These are phyloP conservation scores for Noctua fimbriata DNA, from an alignment of 2,888 invertebrate genomes.

Conservation along the genomic window DNA sequence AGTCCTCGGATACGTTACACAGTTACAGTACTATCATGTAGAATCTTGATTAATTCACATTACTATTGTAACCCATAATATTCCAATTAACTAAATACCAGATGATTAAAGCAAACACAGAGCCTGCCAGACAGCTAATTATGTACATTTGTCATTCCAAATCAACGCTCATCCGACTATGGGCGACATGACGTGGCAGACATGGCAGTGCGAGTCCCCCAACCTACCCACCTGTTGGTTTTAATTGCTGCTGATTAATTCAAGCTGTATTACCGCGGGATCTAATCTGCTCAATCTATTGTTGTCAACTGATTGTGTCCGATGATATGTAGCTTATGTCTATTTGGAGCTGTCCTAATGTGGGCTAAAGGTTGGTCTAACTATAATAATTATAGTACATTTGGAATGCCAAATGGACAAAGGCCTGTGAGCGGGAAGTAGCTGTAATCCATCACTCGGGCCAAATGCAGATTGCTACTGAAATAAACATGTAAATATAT, in stretches of 20 bases:
- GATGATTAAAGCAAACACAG: slow-evolving; percentile 44
- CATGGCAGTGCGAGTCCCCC: slow-evolving; percentile 17
- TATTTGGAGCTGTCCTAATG: slow-evolving; percentile 13
- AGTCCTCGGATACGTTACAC: not conserved
- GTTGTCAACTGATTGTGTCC: slow-evolving; percentile 31
- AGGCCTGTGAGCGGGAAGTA: not conserved
- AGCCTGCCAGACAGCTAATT: slow-evolving; percentile 45
- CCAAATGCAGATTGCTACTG: not conserved
- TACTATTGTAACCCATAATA: slow-evolving; percentile 6
- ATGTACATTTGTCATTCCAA: slow-evolving; percentile 56
- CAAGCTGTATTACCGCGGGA: slow-evolving; percentile 22
- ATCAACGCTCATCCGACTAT: slow-evolving; percentile 39
- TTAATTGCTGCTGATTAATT: slow-evolving; percentile 50
- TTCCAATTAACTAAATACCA: slow-evolving; percentile 45
- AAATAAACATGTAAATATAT: not conserved
- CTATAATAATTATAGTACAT: no score
- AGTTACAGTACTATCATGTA: not conserved
- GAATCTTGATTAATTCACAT: not conserved
- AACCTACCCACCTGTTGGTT: slow-evolving; percentile 48
- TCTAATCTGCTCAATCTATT: slow-evolving; percentile 30
- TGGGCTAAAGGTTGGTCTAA: not conserved
- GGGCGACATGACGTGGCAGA: slow-evolving; percentile 17
- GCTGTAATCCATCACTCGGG: not conserved
- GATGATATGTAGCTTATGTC: not conserved
- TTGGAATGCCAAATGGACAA: not conserved